Conservation (phyloP, 2,113 vertebrate species). For the Dermatemys mawii region DNA sequence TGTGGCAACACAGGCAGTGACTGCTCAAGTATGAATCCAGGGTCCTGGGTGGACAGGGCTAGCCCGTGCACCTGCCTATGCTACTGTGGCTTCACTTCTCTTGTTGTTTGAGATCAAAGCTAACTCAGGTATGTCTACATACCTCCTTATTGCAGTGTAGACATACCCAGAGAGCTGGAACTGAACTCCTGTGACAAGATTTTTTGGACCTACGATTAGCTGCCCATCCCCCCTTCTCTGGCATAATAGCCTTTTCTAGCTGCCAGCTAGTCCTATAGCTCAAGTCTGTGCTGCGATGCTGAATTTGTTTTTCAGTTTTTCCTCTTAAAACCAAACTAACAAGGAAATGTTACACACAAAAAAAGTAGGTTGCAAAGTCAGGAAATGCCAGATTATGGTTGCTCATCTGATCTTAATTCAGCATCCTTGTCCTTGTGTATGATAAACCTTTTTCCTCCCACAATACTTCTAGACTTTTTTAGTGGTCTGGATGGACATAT, state of each 20-base stretch:
- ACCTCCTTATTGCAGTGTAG: too few species aligned
- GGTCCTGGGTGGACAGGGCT: too few species aligned
- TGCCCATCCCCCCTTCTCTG: background rate
- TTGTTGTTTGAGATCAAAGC: too few species aligned
- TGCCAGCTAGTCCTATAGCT: background rate
- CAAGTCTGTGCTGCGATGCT: background rate
- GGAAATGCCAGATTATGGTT: background rate
- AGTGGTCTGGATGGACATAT: background rate
- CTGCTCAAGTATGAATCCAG: too few species aligned
- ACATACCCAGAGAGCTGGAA: too few species aligned
- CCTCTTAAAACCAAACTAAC: background rate
- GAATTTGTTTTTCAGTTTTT: background rate
- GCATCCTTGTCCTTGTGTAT: background rate
- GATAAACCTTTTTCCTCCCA: background rate
- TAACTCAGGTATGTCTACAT: too few species aligned
- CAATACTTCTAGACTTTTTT: background rate
- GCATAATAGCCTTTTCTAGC: background rate
- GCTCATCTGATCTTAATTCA: background rate
- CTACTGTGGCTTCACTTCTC: too few species aligned
- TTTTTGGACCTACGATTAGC: background rate
- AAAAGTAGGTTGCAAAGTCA: background rate
- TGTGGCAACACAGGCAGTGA: too few species aligned
- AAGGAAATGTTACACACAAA: background rate
- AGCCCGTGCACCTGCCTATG: too few species aligned
- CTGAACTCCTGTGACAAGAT: too few species aligned